Percentiles rank a stretch among this genome's conserved stretches.
These are phyloP conservation scores for Aspiorhynchus laticeps DNA, from an alignment of 2,113 vertebrate species.

Conservation along the genomic window DNA sequence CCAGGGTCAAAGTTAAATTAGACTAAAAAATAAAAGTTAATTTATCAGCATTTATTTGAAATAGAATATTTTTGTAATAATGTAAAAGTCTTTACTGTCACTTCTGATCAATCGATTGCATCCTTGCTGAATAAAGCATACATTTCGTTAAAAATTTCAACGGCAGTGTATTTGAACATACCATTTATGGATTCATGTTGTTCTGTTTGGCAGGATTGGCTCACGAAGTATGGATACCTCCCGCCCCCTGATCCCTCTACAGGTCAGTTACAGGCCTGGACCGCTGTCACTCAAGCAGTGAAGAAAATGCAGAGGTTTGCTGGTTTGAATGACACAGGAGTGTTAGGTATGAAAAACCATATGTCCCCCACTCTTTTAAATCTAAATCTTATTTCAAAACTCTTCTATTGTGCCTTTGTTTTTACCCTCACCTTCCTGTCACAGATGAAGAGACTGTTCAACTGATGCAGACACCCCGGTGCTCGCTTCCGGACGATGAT, in stretches of 20 bases:
- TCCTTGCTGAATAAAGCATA: not conserved
- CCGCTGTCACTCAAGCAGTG: slow-evolving; percentile 73
- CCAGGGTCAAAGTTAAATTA: too few species aligned
- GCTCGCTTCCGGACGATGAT: slow-evolving; percentile 76
- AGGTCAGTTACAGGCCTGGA: slow-evolving; percentile 77
- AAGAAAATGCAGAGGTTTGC: slow-evolving; percentile 78
- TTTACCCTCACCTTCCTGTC: not conserved
- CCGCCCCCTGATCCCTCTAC: slow-evolving; percentile 72
- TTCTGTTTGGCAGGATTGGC: slow-evolving; percentile 68
- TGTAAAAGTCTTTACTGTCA: not conserved
- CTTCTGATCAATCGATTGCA: not conserved
- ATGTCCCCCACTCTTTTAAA: not conserved
- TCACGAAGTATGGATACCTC: slow-evolving; percentile 77
- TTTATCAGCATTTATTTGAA: not conserved
- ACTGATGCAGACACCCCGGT: slow-evolving; percentile 75
- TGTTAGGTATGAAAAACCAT: slow-evolving; percentile 63
- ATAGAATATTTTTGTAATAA: not conserved
- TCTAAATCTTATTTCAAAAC: not conserved
- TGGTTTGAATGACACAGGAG: slow-evolving; percentile 74
- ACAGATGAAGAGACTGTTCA: slow-evolving; percentile 72
- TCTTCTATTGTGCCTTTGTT: not conserved
- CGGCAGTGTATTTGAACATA: not conserved
- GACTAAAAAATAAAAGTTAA: too few species aligned
- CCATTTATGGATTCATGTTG: not conserved
- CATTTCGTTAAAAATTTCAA: not conserved